phyloP scores from a whole-genome alignment of 2,888 invertebrate species.

The Baccha elongata region DNA sequence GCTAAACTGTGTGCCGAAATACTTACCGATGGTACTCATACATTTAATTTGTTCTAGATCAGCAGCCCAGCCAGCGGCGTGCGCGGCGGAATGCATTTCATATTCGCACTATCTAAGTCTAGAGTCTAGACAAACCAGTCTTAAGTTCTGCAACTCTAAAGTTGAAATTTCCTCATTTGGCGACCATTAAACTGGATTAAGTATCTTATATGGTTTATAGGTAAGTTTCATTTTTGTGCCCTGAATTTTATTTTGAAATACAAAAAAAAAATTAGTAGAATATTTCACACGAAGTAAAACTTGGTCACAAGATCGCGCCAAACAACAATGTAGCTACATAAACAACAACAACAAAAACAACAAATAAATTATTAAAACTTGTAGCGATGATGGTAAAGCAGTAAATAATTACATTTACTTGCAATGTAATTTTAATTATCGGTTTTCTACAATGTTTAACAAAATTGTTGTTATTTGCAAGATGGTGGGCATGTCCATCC shows the following conservation, averaged over 20 bases:
- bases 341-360: not conserved
- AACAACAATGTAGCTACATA: not conserved
- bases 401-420: not conserved
- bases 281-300: slow-evolving; percentile 5
- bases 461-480: not conserved
- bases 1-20: not conserved
- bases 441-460: not conserved
- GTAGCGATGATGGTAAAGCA: not conserved
- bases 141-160: slow-evolving; percentile 5
- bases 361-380: slow-evolving; percentile 3
- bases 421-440: not conserved
- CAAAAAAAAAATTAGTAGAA: not conserved
- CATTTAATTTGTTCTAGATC: not conserved
- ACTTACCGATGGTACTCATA: not conserved
- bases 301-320: not conserved
- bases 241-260: not conserved
- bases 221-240: slow-evolving; percentile 1
- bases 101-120: no score
- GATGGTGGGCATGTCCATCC: not conserved
- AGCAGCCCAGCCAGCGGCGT: not conserved
- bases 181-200: slow-evolving; percentile 34
- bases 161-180: slow-evolving; percentile 58
- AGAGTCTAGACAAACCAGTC: slow-evolving; percentile 40
- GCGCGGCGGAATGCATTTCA: not conserved
- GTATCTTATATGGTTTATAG: not conserved